These are phyloP conservation scores for Rousettus leschenaultii DNA, from an alignment of 2,113 vertebrate species.

Conservation along the genomic window DNA sequence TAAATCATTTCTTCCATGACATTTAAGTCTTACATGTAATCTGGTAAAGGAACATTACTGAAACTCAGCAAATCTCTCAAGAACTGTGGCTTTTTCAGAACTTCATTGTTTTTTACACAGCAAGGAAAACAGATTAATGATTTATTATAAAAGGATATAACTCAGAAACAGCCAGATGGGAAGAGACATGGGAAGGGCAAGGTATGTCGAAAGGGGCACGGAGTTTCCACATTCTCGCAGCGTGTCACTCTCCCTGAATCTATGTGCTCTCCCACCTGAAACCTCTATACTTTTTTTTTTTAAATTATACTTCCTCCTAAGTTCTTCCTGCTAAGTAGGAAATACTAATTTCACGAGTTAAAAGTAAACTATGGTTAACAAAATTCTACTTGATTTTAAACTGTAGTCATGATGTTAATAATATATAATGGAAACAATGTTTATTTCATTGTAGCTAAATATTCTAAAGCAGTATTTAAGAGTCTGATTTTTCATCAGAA, in stretches of 20 bases:
- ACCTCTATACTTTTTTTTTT: neutral
- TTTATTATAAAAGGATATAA: neutral
- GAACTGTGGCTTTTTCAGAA: slow-evolving; percentile 95
- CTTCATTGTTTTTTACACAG: slow-evolving; percentile 98
- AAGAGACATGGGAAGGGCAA: neutral
- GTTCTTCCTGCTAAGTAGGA: neutral
- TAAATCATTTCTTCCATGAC: slow-evolving; percentile 97
- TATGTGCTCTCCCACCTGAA: neutral
- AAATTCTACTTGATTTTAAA: neutral
- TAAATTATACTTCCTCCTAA: neutral
- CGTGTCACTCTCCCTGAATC: neutral
- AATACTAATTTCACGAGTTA: neutral
- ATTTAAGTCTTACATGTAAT: slow-evolving; percentile 94
- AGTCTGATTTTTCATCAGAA: neutral
- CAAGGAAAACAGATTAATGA: slow-evolving; percentile 85
- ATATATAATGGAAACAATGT: neutral
- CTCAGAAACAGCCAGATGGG: neutral
- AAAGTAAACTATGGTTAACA: neutral
- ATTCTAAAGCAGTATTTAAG: neutral
- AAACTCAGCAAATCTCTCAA: slow-evolving; percentile 86
- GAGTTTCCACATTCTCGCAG: neutral
- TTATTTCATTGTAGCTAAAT: neutral
- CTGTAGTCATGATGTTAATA: neutral
- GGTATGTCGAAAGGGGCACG: neutral
- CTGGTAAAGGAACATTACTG: slow-evolving; percentile 83